Base-by-base conservation (phyloP, 2,113 vertebrate genomes). In the Anseranas semipalmata region DNA sequence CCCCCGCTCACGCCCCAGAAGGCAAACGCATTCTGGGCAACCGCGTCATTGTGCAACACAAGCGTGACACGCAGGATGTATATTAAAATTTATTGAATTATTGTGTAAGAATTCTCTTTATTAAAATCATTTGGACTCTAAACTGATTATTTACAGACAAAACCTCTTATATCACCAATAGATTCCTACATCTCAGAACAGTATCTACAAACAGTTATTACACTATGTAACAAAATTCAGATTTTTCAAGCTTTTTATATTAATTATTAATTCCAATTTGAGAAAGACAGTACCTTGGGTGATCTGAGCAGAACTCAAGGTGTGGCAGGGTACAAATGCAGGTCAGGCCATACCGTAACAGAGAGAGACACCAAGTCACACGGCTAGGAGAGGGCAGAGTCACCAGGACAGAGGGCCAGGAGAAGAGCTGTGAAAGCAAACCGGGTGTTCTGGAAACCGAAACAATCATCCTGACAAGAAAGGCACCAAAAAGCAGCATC, bases 61-160 rank as follows among this genome's bases (percentile, higher is more conserved):
- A 68, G 66, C 32, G 30, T 10, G 50, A 85, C 68, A 71, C 28
- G 2, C 18, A 73, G 16, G 53, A 77, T 94, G 96, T 96, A 97
- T 97, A 97, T 98, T 98, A 97, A 98, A 96, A 96, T 98, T 98
- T 98, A 98, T 98, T 98, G 97, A 97, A 97, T 98, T 97, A 97
- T 96, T 92, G 96, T 97, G 97, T 97, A 98, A 98, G 97, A 97
- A 97, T 96, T 97, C 96, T 97, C 97, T 97, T 98, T 98, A 97
- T 98, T 95, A 98, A 98, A 98, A 96, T 97, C 95, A 97, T 97
- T 97, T 98, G 94, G 88, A 92, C 95, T 97, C 96, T 98, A 97
- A 97, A 96, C 96, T 98, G 98, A 98, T 97, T 99, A 98, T 98
- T 98, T 98, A 99, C 98, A 97, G 97, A 98, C 98, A 98, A 98